Evolutionary conservation across 1,140 invertebrate species (phyloP), one percentile per base, ranked within the genome.

Genomic region (Drosophila teissieri): DNA sequence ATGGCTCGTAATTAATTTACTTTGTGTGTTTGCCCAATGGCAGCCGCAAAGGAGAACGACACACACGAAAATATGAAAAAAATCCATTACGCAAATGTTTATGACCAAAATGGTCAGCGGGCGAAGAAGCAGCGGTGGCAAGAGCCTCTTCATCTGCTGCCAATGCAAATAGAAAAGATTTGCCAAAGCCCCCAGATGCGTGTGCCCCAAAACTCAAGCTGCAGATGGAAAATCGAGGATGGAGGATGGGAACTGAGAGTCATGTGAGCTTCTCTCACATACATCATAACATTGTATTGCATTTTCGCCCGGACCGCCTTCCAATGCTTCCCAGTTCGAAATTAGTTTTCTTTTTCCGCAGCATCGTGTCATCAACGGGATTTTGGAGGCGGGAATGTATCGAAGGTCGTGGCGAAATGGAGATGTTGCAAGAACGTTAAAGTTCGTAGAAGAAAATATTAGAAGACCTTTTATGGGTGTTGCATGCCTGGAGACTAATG

Each of bases 41-140:
- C 84, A 89, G 76, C 78, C 60, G 45, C 78, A 73, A 84, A 82
- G 70, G 51, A 70, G 40, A 67, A 68, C 62, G 45, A 56, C 48
- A 53, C 48, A 60, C 55, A 75, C 55, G 24, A 73, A 84, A 84
- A 84, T 84, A 85, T 84, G 77, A 84, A 82, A 79, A 79, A 89
- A 89, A 89, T 89, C 84, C 84, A 89, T 89, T 89, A 89, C 84
- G 84, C 84, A 89, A 89, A 89, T 89, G 84, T 89, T 89, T 89
- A 89, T 89, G 84, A 88, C 84, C 84, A 88, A 88, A 88, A 88
- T 84, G 84, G 84, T 84, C 83, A 88, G 84, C 65, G 49, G 46
- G 19, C 42, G 64, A 49, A 40, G 72, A 73, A 56, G 54, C 44
- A 51, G 78, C 49, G 15, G 60, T 69, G 60, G 37, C 73, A 68